Evolutionary conservation across 2,888 invertebrate genomes (phyloP).

Genomic region (Erebia epiphron): DNA sequence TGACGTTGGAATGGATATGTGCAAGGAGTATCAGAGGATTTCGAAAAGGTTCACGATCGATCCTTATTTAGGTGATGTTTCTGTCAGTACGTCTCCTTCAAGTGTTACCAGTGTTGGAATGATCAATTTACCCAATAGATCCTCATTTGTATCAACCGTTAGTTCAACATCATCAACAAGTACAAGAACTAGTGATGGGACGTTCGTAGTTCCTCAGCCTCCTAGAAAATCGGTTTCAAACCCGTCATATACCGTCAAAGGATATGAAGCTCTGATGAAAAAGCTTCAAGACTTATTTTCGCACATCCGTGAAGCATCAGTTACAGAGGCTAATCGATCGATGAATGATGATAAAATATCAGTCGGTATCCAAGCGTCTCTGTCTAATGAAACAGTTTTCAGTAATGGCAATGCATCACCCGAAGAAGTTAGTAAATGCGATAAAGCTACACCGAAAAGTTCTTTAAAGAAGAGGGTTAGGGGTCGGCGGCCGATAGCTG

Average conservation of each 20-base stretch:
- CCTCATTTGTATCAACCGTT: slow-evolving; percentile 72
- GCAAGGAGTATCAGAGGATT: slow-evolving; percentile 74
- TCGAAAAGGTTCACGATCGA: slow-evolving; percentile 76
- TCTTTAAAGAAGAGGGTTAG: slow-evolving; percentile 75
- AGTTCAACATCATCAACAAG: slow-evolving; percentile 70
- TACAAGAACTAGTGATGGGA: slow-evolving; percentile 75
- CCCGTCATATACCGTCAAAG: slow-evolving; percentile 70
- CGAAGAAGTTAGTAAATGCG: slow-evolving; percentile 68
- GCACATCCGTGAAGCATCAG: slow-evolving; percentile 62
- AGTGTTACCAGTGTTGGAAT: slow-evolving; percentile 76
- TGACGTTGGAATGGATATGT: slow-evolving; percentile 76
- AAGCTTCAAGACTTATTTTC: slow-evolving; percentile 74
- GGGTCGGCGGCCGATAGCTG: slow-evolving; percentile 69
- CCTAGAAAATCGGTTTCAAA: slow-evolving; percentile 71
- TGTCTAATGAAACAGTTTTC: slow-evolving; percentile 54
- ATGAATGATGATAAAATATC: slow-evolving; percentile 70
- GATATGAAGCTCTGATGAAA: slow-evolving; percentile 69
- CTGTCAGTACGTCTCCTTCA: slow-evolving; percentile 72
- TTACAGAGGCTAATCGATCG: slow-evolving; percentile 61
- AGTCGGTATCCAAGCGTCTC: slow-evolving; percentile 67
- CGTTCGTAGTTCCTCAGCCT: slow-evolving; percentile 76
- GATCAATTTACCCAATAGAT: slow-evolving; percentile 70
- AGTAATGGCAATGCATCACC: slow-evolving; percentile 77
- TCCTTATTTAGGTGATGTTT: slow-evolving; percentile 73
- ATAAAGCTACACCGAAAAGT: slow-evolving; percentile 79